These are phyloP conservation scores for Drosophila putrida DNA, from an alignment of 2,888 invertebrate genomes.

Conservation along the genomic window DNA sequence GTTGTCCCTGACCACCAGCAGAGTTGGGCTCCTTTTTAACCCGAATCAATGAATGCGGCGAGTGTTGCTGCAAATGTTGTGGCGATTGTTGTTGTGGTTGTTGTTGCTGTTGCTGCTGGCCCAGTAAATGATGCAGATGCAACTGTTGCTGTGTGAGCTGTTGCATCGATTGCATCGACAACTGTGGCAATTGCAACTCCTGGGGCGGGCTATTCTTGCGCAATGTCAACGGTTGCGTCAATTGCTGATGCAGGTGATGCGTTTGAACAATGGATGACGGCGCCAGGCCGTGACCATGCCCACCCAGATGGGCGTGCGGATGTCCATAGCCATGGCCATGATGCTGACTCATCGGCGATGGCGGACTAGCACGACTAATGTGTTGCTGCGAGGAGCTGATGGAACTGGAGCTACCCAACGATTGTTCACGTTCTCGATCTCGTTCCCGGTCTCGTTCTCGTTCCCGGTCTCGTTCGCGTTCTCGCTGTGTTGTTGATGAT, in stretches of 20 bases:
- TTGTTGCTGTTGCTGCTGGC: slow-evolving; percentile 73
- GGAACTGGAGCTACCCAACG: slow-evolving; percentile 55
- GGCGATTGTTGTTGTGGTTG: slow-evolving; percentile 68
- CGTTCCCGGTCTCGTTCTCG: slow-evolving; percentile 35
- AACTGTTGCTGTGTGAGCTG: slow-evolving; percentile 84
- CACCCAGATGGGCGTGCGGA: slow-evolving; percentile 30
- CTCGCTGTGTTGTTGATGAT: slow-evolving; percentile 81
- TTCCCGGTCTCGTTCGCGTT: slow-evolving; percentile 38
- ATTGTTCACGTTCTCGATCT: slow-evolving; percentile 28
- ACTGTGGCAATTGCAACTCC: slow-evolving; percentile 74
- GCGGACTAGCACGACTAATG: slow-evolving; percentile 61
- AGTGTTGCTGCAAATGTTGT: slow-evolving; percentile 78
- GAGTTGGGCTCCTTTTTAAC: slow-evolving; percentile 83
- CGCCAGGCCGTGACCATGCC: slow-evolving; percentile 42
- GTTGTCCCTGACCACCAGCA: slow-evolving; percentile 51
- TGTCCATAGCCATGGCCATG: slow-evolving; percentile 46
- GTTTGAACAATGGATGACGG: slow-evolving; percentile 81
- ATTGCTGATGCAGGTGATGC: slow-evolving; percentile 83
- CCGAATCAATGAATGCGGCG: slow-evolving; percentile 79
- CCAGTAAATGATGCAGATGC: slow-evolving; percentile 82
- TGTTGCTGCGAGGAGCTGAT: slow-evolving; percentile 74
- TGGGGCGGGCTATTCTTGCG: slow-evolving; percentile 82
- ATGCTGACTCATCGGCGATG: slow-evolving; percentile 56
- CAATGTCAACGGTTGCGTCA: slow-evolving; percentile 80
- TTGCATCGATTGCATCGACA: slow-evolving; percentile 83